Evolutionary conservation across 2,113 vertebrate species (phyloP), one percentile per base, ranked within the genome.

Genomic region (Bagarius yarrelli): DNA sequence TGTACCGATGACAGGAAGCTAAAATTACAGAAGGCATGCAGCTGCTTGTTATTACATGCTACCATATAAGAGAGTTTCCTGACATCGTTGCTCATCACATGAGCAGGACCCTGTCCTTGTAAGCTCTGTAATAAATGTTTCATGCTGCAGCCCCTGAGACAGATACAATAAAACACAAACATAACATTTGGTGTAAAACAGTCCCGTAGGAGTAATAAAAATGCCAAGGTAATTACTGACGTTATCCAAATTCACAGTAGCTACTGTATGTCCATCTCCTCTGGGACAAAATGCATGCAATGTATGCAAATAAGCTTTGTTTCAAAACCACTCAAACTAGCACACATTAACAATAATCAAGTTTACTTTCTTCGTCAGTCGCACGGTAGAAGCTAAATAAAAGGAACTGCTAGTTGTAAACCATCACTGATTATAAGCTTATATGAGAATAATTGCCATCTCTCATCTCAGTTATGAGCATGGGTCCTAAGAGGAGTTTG

Each of bases 51-150:
- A 76, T 53, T 56, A 76, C 40, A 59, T 27, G 57, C 53, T 32
- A 76, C 79, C 71, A n/a, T n/a, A 53, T 36, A 14, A 21, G 59
- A 69, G 23, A 34, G 6, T 5, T 80, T 57, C 71, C 63, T 80
- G 72, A 83, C 72, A 76, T 80, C 71, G 70, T 52, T 23, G 14
- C 76, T 66, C 61, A 52, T 75, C 82, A 71, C n/a, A 83, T 53
- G 27, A 52, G 40, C n/a, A 25, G 53, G 61, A 27, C 55, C 23
- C 61, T 72, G 79, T 81, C 74, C 79, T 57, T 72, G 73, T 56
- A 55, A 77, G 44, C 47, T 64, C 36, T 78, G 23, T 76, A 40
- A 70, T 76, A 60, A 83, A 52, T 19, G 83, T 77, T 53, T 71
- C 64, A 63, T 57, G 56, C 19, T 40, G 32, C 14, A 79, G 32